phyloP scores from a whole-genome alignment of 2,113 vertebrate genomes.

The Otolemur garnettii region DNA sequence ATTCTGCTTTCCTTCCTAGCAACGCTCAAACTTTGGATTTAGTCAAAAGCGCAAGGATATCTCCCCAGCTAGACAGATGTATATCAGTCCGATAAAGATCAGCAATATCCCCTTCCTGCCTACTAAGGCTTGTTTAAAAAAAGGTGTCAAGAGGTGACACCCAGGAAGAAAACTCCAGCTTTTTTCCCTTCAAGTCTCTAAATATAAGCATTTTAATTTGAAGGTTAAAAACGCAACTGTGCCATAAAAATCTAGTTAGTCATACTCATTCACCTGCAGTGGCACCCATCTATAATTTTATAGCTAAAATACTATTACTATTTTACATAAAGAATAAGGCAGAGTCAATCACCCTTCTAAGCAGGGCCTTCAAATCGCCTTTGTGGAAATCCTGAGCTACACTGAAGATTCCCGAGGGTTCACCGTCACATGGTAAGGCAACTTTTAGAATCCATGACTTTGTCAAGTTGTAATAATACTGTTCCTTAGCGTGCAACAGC shows the following conservation, averaged over 20 bases:
- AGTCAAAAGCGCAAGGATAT: not conserved
- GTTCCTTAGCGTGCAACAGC: not conserved
- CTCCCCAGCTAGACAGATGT: not conserved
- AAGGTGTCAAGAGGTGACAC: not conserved
- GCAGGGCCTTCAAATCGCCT: not conserved
- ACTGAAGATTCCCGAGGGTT: slow-evolving; percentile 66
- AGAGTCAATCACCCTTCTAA: not conserved
- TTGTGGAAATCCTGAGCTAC: not conserved
- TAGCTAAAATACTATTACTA: not conserved
- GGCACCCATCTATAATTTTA: not conserved
- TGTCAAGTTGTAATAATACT: slow-evolving; percentile 12
- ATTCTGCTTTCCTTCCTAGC: not conserved
- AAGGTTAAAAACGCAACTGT: slow-evolving; percentile 5
- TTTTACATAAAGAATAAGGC: not conserved
- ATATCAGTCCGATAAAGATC: not conserved
- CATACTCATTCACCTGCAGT: not conserved
- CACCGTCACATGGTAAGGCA: slow-evolving; percentile 77
- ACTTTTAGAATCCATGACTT: slow-evolving; percentile 35
- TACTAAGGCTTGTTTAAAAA: not conserved
- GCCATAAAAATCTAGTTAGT: not conserved
- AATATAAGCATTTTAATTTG: not conserved
- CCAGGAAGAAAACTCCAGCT: slow-evolving; percentile 36
- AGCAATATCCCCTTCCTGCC: not conserved
- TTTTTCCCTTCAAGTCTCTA: slow-evolving; percentile 11
- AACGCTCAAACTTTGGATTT: slow-evolving; percentile 2